phyloP scores from a whole-genome alignment of 2,113 vertebrate species.

The Oryzias celebensis region DNA sequence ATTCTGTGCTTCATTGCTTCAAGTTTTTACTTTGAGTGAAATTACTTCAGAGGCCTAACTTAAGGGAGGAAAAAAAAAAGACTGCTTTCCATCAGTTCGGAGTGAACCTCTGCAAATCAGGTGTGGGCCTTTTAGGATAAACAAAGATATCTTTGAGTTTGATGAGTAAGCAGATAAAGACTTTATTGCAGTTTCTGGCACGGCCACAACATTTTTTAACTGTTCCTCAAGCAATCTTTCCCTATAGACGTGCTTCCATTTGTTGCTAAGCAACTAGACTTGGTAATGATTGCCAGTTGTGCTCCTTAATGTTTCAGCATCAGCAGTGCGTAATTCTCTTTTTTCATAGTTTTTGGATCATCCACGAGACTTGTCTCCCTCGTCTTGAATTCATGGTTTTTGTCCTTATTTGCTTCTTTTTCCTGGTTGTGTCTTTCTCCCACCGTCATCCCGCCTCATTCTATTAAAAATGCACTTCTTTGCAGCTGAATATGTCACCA shows the following conservation, averaged over 20 bases:
- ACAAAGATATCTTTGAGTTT: too few species aligned
- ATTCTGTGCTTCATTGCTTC: too few species aligned
- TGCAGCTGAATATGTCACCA: constrained; percentile 9
- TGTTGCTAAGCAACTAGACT: constrained; percentile 30
- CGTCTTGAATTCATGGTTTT: background rate
- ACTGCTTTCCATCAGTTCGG: too few species aligned
- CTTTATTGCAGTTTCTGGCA: background rate
- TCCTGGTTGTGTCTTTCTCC: background rate
- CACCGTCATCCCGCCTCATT: background rate
- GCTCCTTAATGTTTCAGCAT: background rate
- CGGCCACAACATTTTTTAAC: background rate
- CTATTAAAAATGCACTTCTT: constrained; percentile 21
- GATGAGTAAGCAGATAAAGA: background rate
- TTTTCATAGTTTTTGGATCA: background rate
- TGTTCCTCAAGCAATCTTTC: background rate
- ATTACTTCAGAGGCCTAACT: too few species aligned
- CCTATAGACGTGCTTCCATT: background rate
- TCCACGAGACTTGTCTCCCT: background rate
- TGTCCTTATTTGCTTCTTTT: background rate
- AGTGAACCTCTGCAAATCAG: too few species aligned
- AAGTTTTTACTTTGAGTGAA: too few species aligned
- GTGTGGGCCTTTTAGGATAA: too few species aligned
- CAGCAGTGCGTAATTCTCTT: background rate
- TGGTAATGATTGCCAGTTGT: background rate
- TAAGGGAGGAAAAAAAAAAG: too few species aligned